Evolutionary conservation across 2,888 invertebrate genomes (phyloP), one percentile per base, ranked within the genome.

Genomic region (Drosophila anomalata): DNA sequence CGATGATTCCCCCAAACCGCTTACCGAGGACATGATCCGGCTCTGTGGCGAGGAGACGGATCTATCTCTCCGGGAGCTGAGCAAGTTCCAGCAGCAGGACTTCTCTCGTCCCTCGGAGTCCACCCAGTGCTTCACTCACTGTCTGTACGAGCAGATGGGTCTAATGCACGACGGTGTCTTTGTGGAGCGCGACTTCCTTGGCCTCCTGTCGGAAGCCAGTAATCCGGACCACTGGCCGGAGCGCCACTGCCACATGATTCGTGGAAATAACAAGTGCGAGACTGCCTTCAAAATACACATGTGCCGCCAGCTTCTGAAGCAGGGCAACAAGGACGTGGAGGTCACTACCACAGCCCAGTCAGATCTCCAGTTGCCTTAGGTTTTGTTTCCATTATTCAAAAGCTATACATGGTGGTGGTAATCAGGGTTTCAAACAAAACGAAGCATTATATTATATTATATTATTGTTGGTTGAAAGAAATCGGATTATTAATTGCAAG

Each of bases 111-210:
- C 76, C 6, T 60, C 77, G 11, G 78, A 73, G 53, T 59, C 78
- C 11, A 73, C 75, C 7, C 78, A 84, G 47, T 87, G 87, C 60
- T 84, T 87, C 31, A 78, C 78, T 5, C 82, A 88, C 24, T 88
- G 84, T 14, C 73, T 87, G 26, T 88, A 82, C 33, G 81, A 88
- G 61, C 79, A 87, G 14, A 66, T 87, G 84, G 87, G 84, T 6
- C 58, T 78, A 22, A 62, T 81, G 70, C 77, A 75, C 14, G 77
- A 84, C 22, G 88, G 85, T 0, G 74, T 87, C 12, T 88, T 87
- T 46, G 78, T 84, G 42, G 74, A 87, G 5, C 73, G 71, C n/a
- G 87, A 88, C 31, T 26, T 80, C 5, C 57, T 84, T 3, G 59
- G 74, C 2, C 53, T 59, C 0, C 44, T 80, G n/a, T 73, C 75